phyloP scores from a whole-genome alignment of 1,140 invertebrate genomes.

The Adoxophyes honmai region DNA sequence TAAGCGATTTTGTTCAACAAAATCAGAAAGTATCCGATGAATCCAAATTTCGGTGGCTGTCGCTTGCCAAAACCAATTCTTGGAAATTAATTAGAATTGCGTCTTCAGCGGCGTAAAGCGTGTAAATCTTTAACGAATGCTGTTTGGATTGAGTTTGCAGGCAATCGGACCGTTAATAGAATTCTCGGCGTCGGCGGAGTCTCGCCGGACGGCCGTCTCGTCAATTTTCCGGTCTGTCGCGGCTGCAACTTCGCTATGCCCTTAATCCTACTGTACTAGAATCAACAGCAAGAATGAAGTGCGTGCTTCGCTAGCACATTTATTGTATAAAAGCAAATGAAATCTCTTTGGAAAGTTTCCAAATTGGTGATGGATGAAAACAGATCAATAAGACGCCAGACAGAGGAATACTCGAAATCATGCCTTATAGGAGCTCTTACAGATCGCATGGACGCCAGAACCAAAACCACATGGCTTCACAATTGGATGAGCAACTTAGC shows the following conservation, averaged over 20 bases:
- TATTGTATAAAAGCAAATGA: neutral
- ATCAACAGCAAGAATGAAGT: neutral
- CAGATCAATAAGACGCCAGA: too few species aligned
- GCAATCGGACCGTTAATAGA: neutral
- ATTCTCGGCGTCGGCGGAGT: slow-evolving; percentile 15
- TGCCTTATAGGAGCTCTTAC: too few species aligned
- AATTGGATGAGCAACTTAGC: neutral
- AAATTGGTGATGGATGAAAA: neutral
- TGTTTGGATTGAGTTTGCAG: neutral
- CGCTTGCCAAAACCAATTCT: too few species aligned
- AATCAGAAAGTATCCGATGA: too few species aligned
- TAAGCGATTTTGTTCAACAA: too few species aligned
- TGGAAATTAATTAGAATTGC: too few species aligned
- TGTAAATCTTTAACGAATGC: slow-evolving; percentile 13
- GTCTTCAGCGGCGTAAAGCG: too few species aligned
- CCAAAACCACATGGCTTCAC: neutral
- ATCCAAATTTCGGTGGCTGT: too few species aligned
- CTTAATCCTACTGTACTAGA: slow-evolving; percentile 16
- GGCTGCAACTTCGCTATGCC: slow-evolving; percentile 23
- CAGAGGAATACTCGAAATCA: too few species aligned
- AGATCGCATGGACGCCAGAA: neutral
- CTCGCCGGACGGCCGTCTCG: slow-evolving; percentile 17
- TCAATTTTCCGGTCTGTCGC: slow-evolving; percentile 38
- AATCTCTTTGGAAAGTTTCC: neutral
- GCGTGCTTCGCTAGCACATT: too few species aligned